These are phyloP conservation scores for Drosophila setifemur DNA, from an alignment of 1,140 invertebrate genomes.

Conservation along the genomic window DNA sequence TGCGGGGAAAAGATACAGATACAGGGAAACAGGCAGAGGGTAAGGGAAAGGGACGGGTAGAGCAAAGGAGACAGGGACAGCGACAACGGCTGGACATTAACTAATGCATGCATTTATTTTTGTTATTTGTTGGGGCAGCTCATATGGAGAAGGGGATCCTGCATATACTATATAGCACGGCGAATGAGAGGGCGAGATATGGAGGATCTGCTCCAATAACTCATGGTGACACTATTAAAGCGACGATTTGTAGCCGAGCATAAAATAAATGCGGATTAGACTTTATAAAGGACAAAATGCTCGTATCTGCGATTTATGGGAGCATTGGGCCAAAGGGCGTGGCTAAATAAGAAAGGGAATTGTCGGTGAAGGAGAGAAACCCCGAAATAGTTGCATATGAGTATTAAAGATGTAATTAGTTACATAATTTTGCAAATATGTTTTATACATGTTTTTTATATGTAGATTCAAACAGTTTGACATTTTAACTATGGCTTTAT, in stretches of 20 bases:
- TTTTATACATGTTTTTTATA: too few species aligned
- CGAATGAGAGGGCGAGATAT: slow-evolving; percentile 24
- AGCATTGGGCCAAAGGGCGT: slow-evolving; percentile 36
- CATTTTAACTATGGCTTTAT: too few species aligned
- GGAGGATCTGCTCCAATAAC: slow-evolving; percentile 68
- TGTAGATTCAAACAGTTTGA: too few species aligned
- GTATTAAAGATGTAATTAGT: neutral
- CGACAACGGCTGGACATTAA: slow-evolving; percentile 74
- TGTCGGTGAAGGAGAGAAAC: neutral
- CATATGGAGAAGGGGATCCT: neutral
- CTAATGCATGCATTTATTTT: slow-evolving; percentile 80
- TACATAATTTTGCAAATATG: too few species aligned
- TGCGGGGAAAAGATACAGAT: neutral
- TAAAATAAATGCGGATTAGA: slow-evolving; percentile 83
- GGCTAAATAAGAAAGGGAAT: slow-evolving; percentile 8
- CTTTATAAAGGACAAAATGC: slow-evolving; percentile 82
- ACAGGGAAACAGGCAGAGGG: neutral
- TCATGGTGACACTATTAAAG: slow-evolving; percentile 82
- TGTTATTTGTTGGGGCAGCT: slow-evolving; percentile 46
- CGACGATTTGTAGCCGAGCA: slow-evolving; percentile 82
- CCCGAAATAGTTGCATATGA: neutral
- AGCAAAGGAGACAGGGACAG: neutral
- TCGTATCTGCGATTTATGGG: slow-evolving; percentile 79
- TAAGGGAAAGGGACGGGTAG: neutral
- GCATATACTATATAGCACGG: neutral